Conservation (phyloP, 2,797 vertebrate species). For the Onychomys torridus region DNA sequence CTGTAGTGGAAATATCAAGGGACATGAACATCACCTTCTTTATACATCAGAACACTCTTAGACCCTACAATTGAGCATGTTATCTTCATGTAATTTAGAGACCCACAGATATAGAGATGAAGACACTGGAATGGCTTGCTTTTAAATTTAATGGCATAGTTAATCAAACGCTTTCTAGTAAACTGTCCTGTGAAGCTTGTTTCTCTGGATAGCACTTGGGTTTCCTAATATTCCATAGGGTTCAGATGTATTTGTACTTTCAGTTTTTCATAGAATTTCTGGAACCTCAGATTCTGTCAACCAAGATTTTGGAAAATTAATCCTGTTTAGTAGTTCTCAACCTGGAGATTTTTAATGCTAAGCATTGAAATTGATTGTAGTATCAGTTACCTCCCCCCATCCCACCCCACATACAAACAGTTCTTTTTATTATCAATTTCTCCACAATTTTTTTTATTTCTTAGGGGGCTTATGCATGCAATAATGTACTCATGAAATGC, state of each 20-base stretch:
- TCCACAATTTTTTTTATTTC: constrained; percentile 64
- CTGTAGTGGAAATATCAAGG: constrained; percentile 61
- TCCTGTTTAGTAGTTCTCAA: constrained; percentile 77
- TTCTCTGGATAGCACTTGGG: constrained; percentile 37
- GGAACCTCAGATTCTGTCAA: constrained; percentile 64
- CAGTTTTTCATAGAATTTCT: constrained; percentile 62
- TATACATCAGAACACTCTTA: constrained; percentile 49
- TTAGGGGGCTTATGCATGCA: constrained; percentile 47
- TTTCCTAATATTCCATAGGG: not conserved
- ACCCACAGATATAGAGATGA: not conserved
- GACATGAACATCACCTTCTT: constrained; percentile 74
- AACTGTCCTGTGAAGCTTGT: constrained; percentile 60
- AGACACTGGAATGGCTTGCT: constrained; percentile 36
- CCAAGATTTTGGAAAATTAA: constrained; percentile 75
- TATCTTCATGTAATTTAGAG: constrained; percentile 67
- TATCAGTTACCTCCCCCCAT: constrained; percentile 44
- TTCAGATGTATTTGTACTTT: constrained; percentile 39
- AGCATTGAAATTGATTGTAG: constrained; percentile 79
- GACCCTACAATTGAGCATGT: constrained; percentile 28
- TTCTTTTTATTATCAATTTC: no score
- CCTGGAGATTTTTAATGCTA: constrained; percentile 80
- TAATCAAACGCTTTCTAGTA: constrained; percentile 53
- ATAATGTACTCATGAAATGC: constrained; percentile 48
- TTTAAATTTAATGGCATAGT: constrained; percentile 40
- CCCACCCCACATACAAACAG: not conserved